Evolutionary conservation across 1,140 invertebrate genomes (phyloP), one percentile per base, ranked within the genome.

Genomic region (Cyclina sinensis): DNA sequence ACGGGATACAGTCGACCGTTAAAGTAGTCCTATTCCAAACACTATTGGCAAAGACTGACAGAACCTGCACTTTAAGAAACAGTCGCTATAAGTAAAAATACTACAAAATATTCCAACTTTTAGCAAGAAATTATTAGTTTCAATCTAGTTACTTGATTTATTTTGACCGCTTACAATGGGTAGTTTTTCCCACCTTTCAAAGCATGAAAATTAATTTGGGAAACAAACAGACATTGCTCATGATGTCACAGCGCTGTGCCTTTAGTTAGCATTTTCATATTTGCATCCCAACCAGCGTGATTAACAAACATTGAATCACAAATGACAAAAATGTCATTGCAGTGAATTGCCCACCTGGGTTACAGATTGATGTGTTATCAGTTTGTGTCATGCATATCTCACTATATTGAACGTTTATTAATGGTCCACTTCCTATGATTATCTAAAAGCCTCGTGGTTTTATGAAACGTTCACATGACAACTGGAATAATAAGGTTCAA

Each of bases 321-420:
- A 70, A 70, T 70, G 65, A 70, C 65, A 70, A 39, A 70, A 70
- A 70, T 70, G 35, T 21, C 65, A 37, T 70, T 35, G 65, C 32
- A 70, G 65, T 70, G 65, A 70, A 70, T 39, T 70, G 65, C 32
- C 65, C 65, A 70, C 65, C 65, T 70, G 65, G 65, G 65, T 70
- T 70, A 70, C 65, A 27, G 65, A 70, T 70, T 70, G 65, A 35
- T 70, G 39, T 24, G 73, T 76, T 76, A 76, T 76, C 73, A 48
- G 73, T 76, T 30, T 76, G 73, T 76, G 73, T 76, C 78, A 54
- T 37, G 54, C 78, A 59, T 80, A 80, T 57, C 78, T 80, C 54
- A 37, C 32, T 18, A 35, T 80, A 80, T 80, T 80, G 78, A 80
- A 80, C 54, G 51, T 80, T 80, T 80, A 80, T 80, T 80, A 80